Evolutionary conservation across 2,888 invertebrate species (phyloP), one percentile per base, ranked within the genome.

Genomic region (Candidula unifasciata): DNA sequence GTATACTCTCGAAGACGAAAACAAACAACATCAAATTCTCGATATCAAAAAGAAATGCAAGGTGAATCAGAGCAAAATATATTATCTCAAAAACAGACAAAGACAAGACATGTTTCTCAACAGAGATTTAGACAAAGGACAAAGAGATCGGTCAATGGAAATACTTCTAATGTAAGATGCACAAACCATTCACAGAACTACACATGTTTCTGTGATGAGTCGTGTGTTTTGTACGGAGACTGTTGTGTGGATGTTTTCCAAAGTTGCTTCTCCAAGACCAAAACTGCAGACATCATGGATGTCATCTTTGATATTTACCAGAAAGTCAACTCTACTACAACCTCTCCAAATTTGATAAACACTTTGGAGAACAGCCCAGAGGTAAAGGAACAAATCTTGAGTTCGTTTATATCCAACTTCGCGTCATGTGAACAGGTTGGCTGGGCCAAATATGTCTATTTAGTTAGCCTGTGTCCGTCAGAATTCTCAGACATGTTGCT

Each of bases 391-490:
- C 44, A 74, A 27, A 27, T 52, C 27, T 13, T 27, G 54, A 16
- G 27, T 54, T 18, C 6, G 16, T 68, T 66, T 21, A 27, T 79
- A 18, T 44, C 21, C 21, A 10, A 37, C 1, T 79, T 66, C 44
- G 66, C 64, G n/a, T 27, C 79, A 13, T 79, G 79, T 52, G 66
- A 79, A 24, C n/a, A 13, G 27, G 44, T 27, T 16, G 66, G 13
- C 1, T 18, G 1, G 13, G 10, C 1, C 16, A 37, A 2, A 27
- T 18, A 21, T 21, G 8, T 79, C n/a, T 27, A 44, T 10, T 10
- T 79, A 52, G 64, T 79, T 16, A 79, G 52, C 27, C 79, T 69
- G 3, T 82, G 82, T 44, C 82, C 82, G n/a, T 13, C 24, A 68
- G 52, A 37, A 0, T 54, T 66, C 3, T 0, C n/a, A 2, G 76